These are phyloP conservation scores for Caenorhabditis tropicalis DNA, from an alignment of 1,140 invertebrate genomes.

Conservation along the genomic window DNA sequence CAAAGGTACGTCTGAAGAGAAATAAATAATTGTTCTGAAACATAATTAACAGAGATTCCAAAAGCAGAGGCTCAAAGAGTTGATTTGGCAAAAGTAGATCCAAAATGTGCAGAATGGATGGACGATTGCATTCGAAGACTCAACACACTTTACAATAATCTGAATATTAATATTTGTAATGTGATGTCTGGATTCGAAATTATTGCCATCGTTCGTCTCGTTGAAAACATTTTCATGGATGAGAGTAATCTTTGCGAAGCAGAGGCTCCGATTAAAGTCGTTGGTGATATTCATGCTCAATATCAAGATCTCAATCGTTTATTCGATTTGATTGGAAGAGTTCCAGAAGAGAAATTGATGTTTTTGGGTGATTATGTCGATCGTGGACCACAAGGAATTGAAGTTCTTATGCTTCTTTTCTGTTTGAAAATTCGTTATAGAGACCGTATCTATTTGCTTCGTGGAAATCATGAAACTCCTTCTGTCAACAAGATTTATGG, in stretches of 20 bases:
- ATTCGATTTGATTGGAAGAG: constrained; percentile 74
- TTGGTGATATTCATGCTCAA: constrained; percentile 76
- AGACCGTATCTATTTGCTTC: constrained; percentile 77
- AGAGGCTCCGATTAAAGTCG: constrained; percentile 71
- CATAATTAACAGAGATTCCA: neutral
- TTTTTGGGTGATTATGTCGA: constrained; percentile 88
- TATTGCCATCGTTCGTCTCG: constrained; percentile 47
- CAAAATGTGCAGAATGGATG: constrained; percentile 24
- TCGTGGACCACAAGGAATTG: constrained; percentile 81
- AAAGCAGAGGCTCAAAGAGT: neutral
- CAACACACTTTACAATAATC: constrained; percentile 15
- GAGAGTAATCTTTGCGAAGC: constrained; percentile 46
- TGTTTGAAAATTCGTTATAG: constrained; percentile 73
- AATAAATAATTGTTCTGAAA: neutral
- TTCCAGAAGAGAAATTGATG: constrained; percentile 74
- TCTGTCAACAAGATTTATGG: constrained; percentile 77
- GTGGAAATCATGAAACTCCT: constrained; percentile 79
- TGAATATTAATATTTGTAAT: constrained; percentile 30
- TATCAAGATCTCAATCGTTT: constrained; percentile 75
- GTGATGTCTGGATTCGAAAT: constrained; percentile 49
- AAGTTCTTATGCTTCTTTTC: constrained; percentile 75
- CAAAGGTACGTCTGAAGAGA: neutral
- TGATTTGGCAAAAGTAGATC: constrained; percentile 20
- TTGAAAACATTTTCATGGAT: constrained; percentile 49
- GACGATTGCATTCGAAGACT: constrained; percentile 41